Base-by-base conservation (phyloP, 2,888 invertebrate species). In the Esperia sulphurella region DNA sequence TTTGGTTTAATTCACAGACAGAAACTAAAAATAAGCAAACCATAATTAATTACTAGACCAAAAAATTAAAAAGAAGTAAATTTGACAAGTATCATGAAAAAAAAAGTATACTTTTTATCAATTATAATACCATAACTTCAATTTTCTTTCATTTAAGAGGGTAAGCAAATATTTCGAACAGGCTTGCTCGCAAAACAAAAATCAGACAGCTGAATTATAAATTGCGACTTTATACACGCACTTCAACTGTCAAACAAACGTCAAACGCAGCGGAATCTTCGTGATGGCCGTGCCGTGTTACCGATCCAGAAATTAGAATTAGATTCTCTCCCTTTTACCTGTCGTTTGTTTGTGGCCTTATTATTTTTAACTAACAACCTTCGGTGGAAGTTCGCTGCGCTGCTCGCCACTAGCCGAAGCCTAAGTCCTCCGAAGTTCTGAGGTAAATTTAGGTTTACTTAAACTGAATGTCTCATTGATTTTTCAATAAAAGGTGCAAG, bases 401-500 rank as follows among this genome's bases (percentile, higher is more conserved):
- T 48, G 58, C 55, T 55, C 58, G 58, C 40, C 47, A 43, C 49
- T 49, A 71, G 61, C 52, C 71, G 69, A 70, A 63, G 67, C 73
- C 66, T 71, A 73, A 75, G 72, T 67, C 61, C 68, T 61, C 47
- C 14, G 39, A 40, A 43, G 43, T 45, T 50, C 42, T 48, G 47
- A 58, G 56, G 56, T 54, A 55, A 48, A 6, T 45, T 6, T 5
- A 8, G 31, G 14, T 40, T n/a, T 46, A 46, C 12, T 43, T 41
- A 51, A 57, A 50, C 57, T 46, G 54, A 43, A 46, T 49, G 42
- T 50, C 57, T 59, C 79, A 83, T 83, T 79, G 83, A 83, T 82
- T 83, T 83, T 83, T 79, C 74, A 58, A 69, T 74, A 75, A 75
- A 78, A 65, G 50, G 50, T 58, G 58, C 54, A 54, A 61, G 75